Evolutionary conservation across 2,797 vertebrate species (phyloP).

Genomic region (Graptemys geographica): DNA sequence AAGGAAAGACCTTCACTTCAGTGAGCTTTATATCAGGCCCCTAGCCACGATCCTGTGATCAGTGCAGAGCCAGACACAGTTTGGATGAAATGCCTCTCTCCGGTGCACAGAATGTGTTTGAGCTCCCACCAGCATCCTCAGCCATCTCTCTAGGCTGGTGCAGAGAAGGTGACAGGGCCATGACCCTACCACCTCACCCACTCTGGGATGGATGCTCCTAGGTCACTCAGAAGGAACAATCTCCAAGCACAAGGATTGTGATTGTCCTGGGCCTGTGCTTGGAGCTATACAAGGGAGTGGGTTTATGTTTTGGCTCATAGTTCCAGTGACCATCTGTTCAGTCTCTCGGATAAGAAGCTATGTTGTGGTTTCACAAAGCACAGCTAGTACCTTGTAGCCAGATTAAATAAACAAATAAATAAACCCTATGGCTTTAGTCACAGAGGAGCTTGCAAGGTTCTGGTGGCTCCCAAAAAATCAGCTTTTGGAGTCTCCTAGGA

Average conservation of each 20-base stretch:
- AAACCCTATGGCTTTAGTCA: not conserved
- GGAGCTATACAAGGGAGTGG: not conserved
- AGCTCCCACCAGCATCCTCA: not conserved
- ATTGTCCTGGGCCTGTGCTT: not conserved
- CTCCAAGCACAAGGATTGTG: not conserved
- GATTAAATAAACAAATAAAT: not conserved
- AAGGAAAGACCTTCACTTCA: not conserved
- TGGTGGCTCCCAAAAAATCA: not conserved
- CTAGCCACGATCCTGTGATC: not conserved
- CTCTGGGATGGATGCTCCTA: not conserved
- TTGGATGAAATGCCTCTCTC: not conserved
- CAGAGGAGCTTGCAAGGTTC: not conserved
- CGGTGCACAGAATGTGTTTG: not conserved
- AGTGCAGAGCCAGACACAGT: not conserved
- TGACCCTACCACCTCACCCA: not conserved
- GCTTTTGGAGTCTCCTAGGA: not conserved
- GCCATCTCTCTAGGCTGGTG: too few species aligned
- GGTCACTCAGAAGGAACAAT: not conserved
- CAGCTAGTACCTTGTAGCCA: not conserved
- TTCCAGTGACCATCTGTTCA: not conserved
- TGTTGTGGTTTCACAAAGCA: fast-evolving
- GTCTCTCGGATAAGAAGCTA: fast-evolving
- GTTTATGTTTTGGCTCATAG: not conserved
- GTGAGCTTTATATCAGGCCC: not conserved
- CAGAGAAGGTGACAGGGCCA: not conserved